Evolutionary conservation across 2,113 vertebrate genomes (phyloP).

Genomic region (Camelus bactrianus): DNA sequence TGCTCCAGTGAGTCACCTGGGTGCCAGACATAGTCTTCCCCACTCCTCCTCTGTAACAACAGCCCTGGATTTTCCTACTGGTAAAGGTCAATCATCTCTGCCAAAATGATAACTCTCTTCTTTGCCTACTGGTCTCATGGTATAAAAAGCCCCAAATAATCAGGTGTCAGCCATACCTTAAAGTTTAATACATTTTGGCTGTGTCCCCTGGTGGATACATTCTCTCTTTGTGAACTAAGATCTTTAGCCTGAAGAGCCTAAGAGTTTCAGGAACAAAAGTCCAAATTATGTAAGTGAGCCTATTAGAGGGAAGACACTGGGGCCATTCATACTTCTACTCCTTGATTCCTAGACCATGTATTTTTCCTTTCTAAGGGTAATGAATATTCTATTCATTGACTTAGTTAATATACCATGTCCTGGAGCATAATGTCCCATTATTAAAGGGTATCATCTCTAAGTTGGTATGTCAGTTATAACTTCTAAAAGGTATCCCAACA

Average conservation of each 20-base stretch:
- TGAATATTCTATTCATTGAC: background rate
- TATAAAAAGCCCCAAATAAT: too few species aligned
- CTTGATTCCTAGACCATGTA: background rate
- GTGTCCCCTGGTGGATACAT: background rate
- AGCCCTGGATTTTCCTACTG: background rate
- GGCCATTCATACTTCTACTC: background rate
- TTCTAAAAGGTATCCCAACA: background rate
- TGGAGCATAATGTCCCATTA: background rate
- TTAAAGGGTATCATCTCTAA: background rate
- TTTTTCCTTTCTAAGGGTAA: background rate
- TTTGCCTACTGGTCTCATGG: background rate
- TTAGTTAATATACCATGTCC: background rate
- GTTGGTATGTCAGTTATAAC: background rate
- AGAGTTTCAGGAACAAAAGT: background rate
- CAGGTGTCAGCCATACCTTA: background rate
- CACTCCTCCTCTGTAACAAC: background rate
- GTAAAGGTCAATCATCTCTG: background rate
- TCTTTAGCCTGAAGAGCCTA: background rate
- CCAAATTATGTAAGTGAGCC: background rate
- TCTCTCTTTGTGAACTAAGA: background rate
- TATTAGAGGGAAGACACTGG: background rate
- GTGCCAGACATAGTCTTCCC: background rate
- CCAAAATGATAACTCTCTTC: background rate
- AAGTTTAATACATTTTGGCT: background rate
- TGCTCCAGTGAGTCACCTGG: background rate